These are phyloP conservation scores for Danio rerio DNA, from an alignment of 2,113 vertebrate species.

Conservation along the genomic window DNA sequence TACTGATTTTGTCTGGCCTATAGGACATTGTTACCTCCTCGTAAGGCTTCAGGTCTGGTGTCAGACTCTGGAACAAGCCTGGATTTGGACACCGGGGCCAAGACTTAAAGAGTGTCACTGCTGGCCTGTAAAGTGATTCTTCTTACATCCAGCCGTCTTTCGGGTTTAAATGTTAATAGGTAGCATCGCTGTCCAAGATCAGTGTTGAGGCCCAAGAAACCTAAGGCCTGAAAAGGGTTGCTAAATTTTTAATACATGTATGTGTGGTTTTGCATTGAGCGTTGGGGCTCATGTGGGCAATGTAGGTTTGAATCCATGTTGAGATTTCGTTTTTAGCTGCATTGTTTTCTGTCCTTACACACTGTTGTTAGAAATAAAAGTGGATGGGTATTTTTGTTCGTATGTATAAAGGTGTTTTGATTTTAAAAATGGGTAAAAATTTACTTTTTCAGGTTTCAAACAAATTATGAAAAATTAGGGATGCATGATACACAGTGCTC, in stretches of 20 bases:
- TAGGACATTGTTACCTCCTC: constrained; percentile 35
- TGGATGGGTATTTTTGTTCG: too few relatives aligned
- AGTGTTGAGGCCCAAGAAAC: constrained; percentile 39
- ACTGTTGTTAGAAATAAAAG: too few relatives aligned
- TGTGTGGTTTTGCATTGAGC: background rate
- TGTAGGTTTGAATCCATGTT: background rate
- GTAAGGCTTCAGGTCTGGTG: constrained; percentile 36
- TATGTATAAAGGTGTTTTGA: too few relatives aligned
- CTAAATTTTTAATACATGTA: constrained; percentile 22
- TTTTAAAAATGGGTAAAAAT: too few relatives aligned
- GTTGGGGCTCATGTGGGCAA: background rate
- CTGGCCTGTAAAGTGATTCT: constrained; percentile 57
- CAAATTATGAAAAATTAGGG: too few relatives aligned
- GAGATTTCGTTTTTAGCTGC: background rate
- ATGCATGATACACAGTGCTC: too few relatives aligned
- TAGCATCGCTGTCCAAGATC: constrained; percentile 44
- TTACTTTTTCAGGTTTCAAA: too few relatives aligned
- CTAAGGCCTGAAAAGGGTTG: constrained; percentile 11
- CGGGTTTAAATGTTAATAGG: constrained; percentile 60
- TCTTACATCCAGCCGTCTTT: constrained; percentile 36
- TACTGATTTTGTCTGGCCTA: background rate
- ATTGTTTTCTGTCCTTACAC: background rate
- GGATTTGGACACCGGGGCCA: constrained; percentile 26
- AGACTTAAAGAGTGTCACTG: constrained; percentile 42
- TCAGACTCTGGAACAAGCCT: constrained; percentile 46